Evolutionary conservation across 1,140 invertebrate genomes (phyloP).

Genomic region (Bombus pascuorum): DNA sequence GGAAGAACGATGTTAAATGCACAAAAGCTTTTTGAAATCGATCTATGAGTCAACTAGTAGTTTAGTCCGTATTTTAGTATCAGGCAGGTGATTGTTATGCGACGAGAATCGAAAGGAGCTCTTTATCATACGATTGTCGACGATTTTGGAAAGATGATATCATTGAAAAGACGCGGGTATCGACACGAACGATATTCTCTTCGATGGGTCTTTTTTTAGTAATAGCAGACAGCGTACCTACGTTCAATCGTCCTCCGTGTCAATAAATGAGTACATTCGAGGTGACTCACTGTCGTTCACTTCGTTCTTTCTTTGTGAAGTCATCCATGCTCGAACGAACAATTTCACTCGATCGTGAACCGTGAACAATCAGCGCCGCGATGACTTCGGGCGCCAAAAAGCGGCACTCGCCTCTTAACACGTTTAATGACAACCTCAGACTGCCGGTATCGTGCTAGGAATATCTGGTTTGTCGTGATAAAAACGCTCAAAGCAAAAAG

Average conservation of each 20-base stretch:
- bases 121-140: constrained; percentile 29
- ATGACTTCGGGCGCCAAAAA: constrained; percentile 12
- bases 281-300: constrained; percentile 26
- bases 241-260: constrained; percentile 15
- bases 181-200: background rate
- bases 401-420: background rate
- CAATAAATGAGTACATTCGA: constrained; percentile 39
- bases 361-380: constrained; percentile 34
- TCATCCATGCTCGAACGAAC: constrained; percentile 20
- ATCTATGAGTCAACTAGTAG: constrained; percentile 19
- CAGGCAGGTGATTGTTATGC: constrained; percentile 16
- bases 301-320: constrained; percentile 42
- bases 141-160: constrained; percentile 52
- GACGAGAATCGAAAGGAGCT: background rate
- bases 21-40: background rate
- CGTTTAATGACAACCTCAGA: constrained; percentile 1
- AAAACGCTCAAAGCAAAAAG: background rate
- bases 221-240: background rate
- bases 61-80: background rate
- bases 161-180: background rate
- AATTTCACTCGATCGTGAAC: constrained; percentile 45
- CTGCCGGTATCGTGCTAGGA: background rate
- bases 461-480: background rate
- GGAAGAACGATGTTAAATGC: background rate
- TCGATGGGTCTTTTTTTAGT: constrained; percentile 5